Conservation (phyloP, 2,888 invertebrate species). For the Brachycybe producta region DNA sequence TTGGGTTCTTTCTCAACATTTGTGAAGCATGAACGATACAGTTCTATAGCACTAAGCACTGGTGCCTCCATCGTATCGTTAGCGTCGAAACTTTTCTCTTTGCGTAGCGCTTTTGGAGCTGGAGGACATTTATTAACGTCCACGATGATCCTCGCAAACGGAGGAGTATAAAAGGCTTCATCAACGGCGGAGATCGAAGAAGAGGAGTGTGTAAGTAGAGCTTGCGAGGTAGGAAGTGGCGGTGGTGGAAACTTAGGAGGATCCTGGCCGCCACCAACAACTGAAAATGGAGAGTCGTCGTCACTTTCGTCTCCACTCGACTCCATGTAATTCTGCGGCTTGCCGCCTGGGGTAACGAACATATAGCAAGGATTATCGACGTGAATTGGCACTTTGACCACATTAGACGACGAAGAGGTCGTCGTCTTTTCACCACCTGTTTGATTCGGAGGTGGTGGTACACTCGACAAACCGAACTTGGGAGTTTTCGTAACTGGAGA, state of each 20-base stretch:
- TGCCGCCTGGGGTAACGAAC: slow-evolving; percentile 2
- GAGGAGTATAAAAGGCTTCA: too few species aligned
- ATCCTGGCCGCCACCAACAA: background rate
- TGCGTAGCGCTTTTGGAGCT: too few species aligned
- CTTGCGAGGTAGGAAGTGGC: slow-evolving; percentile 1
- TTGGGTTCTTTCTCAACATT: too few species aligned
- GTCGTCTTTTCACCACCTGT: background rate
- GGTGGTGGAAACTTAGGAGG: slow-evolving; percentile 10
- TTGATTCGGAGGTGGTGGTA: slow-evolving; percentile 4
- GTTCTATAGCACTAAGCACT: too few species aligned
- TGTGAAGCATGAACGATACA: too few species aligned
- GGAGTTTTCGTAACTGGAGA: too few species aligned
- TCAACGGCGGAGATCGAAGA: background rate
- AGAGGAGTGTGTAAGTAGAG: background rate
- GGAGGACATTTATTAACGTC: too few species aligned
- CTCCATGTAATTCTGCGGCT: background rate
- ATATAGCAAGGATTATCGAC: slow-evolving; percentile 10
- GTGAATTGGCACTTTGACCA: slow-evolving; percentile 2
- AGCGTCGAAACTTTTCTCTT: too few species aligned
- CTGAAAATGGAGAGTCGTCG: background rate
- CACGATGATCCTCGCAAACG: too few species aligned
- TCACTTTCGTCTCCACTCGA: background rate
- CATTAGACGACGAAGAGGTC: background rate
- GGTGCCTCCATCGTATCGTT: too few species aligned
- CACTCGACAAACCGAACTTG: slow-evolving; percentile 8